Evolutionary conservation across 2,888 invertebrate species (phyloP).

Genomic region (Nasonia oneida): DNA sequence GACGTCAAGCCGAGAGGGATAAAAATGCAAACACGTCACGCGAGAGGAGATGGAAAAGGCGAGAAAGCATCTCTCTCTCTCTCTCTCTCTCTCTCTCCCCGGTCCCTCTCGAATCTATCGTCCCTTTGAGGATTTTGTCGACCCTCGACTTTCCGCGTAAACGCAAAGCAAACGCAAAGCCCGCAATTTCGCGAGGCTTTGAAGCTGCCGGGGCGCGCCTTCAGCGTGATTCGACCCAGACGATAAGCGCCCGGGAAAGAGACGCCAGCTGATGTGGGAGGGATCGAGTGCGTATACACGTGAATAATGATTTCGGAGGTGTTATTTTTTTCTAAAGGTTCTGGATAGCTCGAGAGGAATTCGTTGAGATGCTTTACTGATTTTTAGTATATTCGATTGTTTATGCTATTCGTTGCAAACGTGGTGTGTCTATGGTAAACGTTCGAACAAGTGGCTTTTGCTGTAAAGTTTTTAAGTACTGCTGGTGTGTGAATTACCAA

Average conservation of each 20-base stretch:
- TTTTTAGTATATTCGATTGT: too few relatives aligned
- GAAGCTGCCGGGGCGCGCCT: constrained; percentile 64
- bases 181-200: constrained; percentile 68
- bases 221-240: background rate
- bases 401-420: too few relatives aligned
- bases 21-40: constrained; percentile 75
- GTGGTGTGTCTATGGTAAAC: too few relatives aligned
- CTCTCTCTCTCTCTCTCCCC: too few relatives aligned
- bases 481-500: background rate
- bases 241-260: background rate
- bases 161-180: constrained; percentile 70
- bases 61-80: too few relatives aligned
- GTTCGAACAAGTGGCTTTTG: background rate
- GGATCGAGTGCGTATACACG: background rate
- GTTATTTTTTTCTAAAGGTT: background rate
- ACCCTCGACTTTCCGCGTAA: constrained; percentile 65
- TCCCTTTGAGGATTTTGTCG: constrained; percentile 72
- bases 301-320: background rate
- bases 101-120: constrained; percentile 63
- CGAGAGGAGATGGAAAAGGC: too few relatives aligned
- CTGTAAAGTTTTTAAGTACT: background rate
- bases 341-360: background rate
- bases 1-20: constrained; percentile 66
- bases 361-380: too few relatives aligned
- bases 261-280: background rate